These are phyloP conservation scores for Rapana venosa DNA, from an alignment of 2,888 invertebrate genomes.

Conservation along the genomic window DNA sequence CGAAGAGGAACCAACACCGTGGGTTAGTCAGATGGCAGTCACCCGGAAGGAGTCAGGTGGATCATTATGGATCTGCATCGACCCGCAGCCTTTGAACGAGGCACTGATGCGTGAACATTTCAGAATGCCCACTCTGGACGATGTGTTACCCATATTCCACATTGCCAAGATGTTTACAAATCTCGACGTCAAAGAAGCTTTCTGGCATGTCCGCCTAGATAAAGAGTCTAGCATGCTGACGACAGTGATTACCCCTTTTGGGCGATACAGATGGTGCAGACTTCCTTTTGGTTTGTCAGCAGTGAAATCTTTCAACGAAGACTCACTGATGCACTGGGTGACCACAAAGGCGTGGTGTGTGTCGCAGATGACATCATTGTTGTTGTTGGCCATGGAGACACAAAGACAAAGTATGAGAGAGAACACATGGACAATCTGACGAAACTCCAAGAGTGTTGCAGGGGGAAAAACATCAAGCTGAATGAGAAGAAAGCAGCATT, in stretches of 20 bases:
- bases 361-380: constrained; percentile 53
- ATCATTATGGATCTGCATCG: constrained; percentile 50
- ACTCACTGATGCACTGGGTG: constrained; percentile 49
- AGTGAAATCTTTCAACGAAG: constrained; percentile 55
- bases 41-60: constrained; percentile 39
- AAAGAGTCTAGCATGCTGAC: constrained; percentile 53
- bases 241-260: constrained; percentile 60
- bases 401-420: constrained; percentile 38
- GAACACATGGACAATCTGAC: constrained; percentile 48
- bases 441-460: constrained; percentile 37
- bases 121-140: constrained; percentile 55
- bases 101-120: constrained; percentile 49
- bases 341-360: constrained; percentile 48
- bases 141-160: constrained; percentile 54
- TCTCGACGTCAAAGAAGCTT: constrained; percentile 57
- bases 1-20: constrained; percentile 45
- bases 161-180: constrained; percentile 57
- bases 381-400: constrained; percentile 50
- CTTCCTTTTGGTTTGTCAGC: constrained; percentile 20
- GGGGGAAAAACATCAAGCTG: constrained; percentile 26
- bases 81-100: constrained; percentile 52
- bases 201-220: constrained; percentile 54
- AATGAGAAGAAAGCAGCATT: constrained; percentile 38
- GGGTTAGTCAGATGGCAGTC: constrained; percentile 54
- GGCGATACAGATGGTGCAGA: constrained; percentile 53